Evolutionary conservation across 2,888 invertebrate species (phyloP).

Genomic region (Cyrtodaria siliqua): DNA sequence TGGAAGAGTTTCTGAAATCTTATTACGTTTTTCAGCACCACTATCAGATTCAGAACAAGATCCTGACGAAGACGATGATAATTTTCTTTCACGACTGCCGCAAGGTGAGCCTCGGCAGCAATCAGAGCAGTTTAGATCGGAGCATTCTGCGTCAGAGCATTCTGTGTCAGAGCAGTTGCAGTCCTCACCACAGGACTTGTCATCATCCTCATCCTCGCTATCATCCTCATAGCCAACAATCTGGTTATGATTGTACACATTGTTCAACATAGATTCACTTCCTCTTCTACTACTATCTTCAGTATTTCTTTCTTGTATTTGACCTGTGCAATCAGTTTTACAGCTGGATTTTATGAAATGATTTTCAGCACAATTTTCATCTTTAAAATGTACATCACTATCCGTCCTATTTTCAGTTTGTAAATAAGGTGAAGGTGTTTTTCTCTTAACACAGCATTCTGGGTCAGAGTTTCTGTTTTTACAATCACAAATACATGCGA

Average conservation of each 20-base stretch:
- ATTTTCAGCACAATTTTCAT: no score
- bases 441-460: conserved; percentile 51
- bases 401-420: no score
- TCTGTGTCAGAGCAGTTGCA: conserved; percentile 25
- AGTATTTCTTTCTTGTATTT: not conserved
- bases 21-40: not conserved
- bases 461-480: conserved; percentile 39
- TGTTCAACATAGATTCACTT: not conserved
- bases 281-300: not conserved
- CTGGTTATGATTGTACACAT: not conserved
- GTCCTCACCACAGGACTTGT: conserved; percentile 17
- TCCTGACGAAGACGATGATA: not conserved
- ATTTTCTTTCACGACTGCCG: not conserved
- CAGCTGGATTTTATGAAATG: no score
- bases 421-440: conserved; percentile 32
- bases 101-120: conserved; percentile 27
- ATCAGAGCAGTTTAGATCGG: conserved; percentile 40
- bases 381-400: no score
- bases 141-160: conserved; percentile 25
- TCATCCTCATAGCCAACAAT: not conserved
- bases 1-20: no score
- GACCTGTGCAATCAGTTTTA: no score
- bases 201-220: conserved; percentile 9
- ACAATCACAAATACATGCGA: conserved; percentile 62
- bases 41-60: conserved; percentile 18